Evolutionary conservation across 2,797 vertebrate species (phyloP).

Genomic region (Capromys pilorides): DNA sequence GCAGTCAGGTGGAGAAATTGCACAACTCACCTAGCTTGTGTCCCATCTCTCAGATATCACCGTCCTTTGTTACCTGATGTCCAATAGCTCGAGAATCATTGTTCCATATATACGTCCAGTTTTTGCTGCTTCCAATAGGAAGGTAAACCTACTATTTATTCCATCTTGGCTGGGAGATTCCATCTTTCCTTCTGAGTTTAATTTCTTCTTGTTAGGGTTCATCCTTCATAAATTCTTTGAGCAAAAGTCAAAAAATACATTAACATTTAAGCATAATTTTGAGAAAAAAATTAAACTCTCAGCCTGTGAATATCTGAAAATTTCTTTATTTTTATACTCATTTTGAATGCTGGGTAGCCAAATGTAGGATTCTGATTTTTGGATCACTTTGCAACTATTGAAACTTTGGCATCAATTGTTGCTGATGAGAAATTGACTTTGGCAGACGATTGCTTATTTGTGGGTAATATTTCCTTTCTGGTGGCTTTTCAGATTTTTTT

Average conservation of each 20-base stretch:
- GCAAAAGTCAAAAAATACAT: conserved; percentile 17
- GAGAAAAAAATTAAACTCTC: background rate
- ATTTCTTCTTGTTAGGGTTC: conserved; percentile 17
- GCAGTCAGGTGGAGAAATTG: background rate
- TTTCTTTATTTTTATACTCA: background rate
- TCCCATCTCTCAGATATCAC: background rate
- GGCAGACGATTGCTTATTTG: conserved; percentile 51
- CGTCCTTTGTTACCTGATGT: background rate
- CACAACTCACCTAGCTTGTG: background rate
- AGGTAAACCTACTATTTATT: background rate
- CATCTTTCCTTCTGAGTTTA: background rate
- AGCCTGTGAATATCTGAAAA: background rate
- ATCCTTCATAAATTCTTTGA: conserved; percentile 54
- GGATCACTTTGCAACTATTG: background rate
- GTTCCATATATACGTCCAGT: background rate
- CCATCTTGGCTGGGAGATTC: background rate
- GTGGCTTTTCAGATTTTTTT: conserved; percentile 4
- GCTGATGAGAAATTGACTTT: conserved; percentile 42
- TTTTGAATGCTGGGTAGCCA: background rate
- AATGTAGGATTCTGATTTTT: conserved; percentile 25
- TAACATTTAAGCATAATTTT: background rate
- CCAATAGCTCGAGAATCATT: background rate
- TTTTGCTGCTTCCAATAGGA: background rate
- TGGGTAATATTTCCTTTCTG: conserved; percentile 15
- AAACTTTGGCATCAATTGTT: background rate